Evolutionary conservation across 2,888 invertebrate genomes (phyloP), one percentile per base, ranked within the genome.

Genomic region (Halocaridina rubra): DNA sequence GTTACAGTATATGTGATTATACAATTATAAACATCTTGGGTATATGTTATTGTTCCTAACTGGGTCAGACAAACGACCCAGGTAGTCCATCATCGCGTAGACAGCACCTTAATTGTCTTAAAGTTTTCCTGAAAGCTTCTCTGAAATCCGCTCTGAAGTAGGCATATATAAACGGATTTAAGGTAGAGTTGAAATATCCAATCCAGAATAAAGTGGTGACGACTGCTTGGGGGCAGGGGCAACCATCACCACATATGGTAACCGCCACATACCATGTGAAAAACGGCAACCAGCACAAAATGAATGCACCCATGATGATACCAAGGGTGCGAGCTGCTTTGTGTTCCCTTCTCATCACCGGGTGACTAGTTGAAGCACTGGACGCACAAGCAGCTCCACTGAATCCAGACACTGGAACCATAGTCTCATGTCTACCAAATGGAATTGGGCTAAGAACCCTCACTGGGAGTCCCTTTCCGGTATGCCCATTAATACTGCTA

Each of bases 111-210:
- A 88, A 33, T 30, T 72, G 85, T 53, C 84, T 67, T 57, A 88
- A 84, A 1, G 88, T 88, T 46, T 85, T 85, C 27, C 77, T 80
- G 93, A 99, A 98, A 80, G 99, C 98, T 91, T 97, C 96, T 91
- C 99, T 94, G 92, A 99, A 99, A 92, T 99, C 99, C 89, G 98
- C 94, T 92, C 98, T 98, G 93, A 98, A 98, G 92, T 98, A 98
- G 89, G 98, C 98, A 89, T 93, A 93, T 90, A 99, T 98, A 77
- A 99, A 93, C 2, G 99, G 99, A 92, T 99, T 99, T 80, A 99
- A 93, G 61, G 98, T 98, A 3, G 98, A 98, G 91, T 99, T 99
- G 91, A 97, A 97, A 92, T 99, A 99, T 86, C 99, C 88, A 53
- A 88, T 88, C 88, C 88, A 88, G 84, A 88, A 88, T 59, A 88